These are phyloP conservation scores for Mesochorus sp. DNA, from an alignment of 2,888 invertebrate genomes.

Conservation along the genomic window DNA sequence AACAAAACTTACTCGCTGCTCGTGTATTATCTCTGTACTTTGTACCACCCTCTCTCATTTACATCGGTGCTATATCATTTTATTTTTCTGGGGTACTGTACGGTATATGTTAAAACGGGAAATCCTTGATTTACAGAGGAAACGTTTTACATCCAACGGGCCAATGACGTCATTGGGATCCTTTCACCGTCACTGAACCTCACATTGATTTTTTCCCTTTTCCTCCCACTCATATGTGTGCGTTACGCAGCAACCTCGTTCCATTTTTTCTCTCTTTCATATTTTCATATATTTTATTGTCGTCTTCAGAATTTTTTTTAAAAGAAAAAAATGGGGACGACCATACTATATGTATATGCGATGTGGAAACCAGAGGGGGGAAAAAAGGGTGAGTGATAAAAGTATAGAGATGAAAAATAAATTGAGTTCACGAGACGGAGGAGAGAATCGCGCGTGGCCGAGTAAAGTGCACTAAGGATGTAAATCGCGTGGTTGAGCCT, in stretches of 20 bases:
- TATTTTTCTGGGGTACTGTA: slow-evolving; percentile 20
- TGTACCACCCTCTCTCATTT: slow-evolving; percentile 11
- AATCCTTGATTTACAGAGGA: not conserved
- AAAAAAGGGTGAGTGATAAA: not conserved
- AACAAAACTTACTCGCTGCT: slow-evolving; percentile 33
- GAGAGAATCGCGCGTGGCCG: slow-evolving; percentile 6
- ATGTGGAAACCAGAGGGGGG: too few species aligned
- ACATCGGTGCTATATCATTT: not conserved
- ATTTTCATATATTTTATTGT: not conserved
- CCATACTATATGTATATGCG: too few species aligned
- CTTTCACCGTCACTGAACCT: not conserved
- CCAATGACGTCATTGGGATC: not conserved
- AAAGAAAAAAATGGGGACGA: slow-evolving; percentile 8
- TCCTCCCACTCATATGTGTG: not conserved
- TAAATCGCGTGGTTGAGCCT: slow-evolving; percentile 27
- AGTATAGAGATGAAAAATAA: slow-evolving; percentile 1
- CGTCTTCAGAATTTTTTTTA: not conserved
- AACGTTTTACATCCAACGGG: slow-evolving; percentile 5
- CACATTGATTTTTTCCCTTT: not conserved
- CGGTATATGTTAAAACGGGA: not conserved
- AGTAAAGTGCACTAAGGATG: slow-evolving; percentile 35
- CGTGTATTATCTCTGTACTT: slow-evolving; percentile 10
- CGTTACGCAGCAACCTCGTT: not conserved
- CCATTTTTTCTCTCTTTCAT: not conserved
- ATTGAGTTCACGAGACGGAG: not conserved